A percentile compares a stretch with the other conserved stretches of the same genome.
phyloP scores from a whole-genome alignment of 2,113 vertebrate genomes.

The Anthoscopus minutus region DNA sequence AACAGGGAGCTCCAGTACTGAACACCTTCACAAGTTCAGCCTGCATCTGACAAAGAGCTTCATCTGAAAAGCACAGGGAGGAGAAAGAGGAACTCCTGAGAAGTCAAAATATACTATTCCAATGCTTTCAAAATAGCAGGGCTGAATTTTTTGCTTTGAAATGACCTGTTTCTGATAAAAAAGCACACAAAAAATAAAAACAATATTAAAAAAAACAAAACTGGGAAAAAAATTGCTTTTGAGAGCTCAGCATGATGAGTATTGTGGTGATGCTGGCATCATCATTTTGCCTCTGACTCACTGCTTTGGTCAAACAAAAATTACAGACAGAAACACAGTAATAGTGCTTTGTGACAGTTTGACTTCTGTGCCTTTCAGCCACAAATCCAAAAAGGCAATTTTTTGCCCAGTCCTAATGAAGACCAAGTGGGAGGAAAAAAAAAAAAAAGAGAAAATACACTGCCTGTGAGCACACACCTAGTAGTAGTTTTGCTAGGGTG shows the following conservation, averaged over 20 bases:
- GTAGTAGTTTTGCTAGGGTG: neutral
- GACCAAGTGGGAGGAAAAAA: neutral
- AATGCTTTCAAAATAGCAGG: neutral
- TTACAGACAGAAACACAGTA: neutral
- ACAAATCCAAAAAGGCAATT: neutral
- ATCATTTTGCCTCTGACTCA: neutral
- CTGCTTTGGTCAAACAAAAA: neutral
- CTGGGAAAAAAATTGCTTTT: neutral
- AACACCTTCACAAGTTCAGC: neutral
- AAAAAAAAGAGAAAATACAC: neutral
- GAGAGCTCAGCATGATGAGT: neutral
- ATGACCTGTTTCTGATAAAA: neutral
- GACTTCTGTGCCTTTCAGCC: neutral
- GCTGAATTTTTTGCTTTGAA: neutral
- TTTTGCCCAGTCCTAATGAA: neutral
- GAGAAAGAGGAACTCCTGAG: neutral
- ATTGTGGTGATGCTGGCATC: neutral
- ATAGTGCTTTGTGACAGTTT: neutral
- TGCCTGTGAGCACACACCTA: neutral
- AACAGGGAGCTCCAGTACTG: neutral
- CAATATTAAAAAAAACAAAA: neutral
- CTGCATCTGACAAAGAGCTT: neutral
- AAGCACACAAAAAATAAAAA: neutral
- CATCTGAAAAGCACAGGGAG: neutral
- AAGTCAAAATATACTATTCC: neutral